These are phyloP conservation scores for Asobara japonica DNA, from an alignment of 1,140 invertebrate genomes.

Conservation along the genomic window DNA sequence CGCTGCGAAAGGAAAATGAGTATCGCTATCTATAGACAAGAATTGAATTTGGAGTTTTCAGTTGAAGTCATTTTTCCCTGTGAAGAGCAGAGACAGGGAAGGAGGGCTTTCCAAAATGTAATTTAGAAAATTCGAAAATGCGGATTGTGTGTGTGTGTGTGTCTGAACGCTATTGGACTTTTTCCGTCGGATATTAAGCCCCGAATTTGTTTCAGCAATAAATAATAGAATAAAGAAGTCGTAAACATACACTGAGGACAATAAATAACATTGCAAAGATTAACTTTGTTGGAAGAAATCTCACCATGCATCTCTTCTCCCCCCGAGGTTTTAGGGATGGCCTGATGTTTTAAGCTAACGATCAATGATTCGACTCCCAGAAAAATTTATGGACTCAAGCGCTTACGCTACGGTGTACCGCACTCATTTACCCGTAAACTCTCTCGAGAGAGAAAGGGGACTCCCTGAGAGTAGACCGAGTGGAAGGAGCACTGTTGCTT, in stretches of 20 bases:
- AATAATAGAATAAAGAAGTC: too few relatives aligned
- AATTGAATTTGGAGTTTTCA: too few relatives aligned
- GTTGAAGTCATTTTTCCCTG: too few relatives aligned
- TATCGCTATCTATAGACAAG: too few relatives aligned
- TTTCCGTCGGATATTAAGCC: not conserved
- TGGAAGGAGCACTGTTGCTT: slow-evolving; percentile 13
- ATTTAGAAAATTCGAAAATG: too few relatives aligned
- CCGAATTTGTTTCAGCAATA: too few relatives aligned
- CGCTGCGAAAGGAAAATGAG: too few relatives aligned
- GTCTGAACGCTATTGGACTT: too few relatives aligned
- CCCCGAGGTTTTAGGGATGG: not conserved
- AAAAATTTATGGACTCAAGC: slow-evolving; percentile 36
- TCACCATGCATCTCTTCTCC: not conserved
- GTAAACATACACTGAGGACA: too few relatives aligned
- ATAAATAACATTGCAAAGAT: not conserved
- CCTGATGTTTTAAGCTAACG: slow-evolving; percentile 25
- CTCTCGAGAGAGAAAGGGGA: not conserved
- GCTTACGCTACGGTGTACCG: not conserved
- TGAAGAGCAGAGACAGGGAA: too few relatives aligned
- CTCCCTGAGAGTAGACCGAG: not conserved
- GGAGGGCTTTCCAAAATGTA: too few relatives aligned
- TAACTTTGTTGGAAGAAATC: not conserved
- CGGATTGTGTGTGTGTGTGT: too few relatives aligned
- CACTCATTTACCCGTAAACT: not conserved
- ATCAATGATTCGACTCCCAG: slow-evolving; percentile 35